phyloP scores from a whole-genome alignment of 2,113 vertebrate genomes.

The Rhineura floridana region DNA sequence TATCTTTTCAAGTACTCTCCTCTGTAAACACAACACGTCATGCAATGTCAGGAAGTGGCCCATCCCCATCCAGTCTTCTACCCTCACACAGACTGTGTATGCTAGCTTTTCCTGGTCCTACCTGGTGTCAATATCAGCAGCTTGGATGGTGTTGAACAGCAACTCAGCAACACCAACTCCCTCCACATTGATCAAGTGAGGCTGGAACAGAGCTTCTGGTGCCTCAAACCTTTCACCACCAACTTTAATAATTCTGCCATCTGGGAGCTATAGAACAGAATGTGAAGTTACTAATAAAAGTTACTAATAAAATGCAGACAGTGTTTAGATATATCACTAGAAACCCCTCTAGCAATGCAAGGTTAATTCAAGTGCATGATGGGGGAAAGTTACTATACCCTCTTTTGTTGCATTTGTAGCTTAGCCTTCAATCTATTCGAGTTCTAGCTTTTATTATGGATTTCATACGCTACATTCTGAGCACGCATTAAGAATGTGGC shows the following conservation, averaged over 20 bases:
- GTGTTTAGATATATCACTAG: background rate
- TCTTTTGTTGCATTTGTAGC: background rate
- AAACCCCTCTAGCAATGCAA: background rate
- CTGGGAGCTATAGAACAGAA: conserved; percentile 86
- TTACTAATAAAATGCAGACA: background rate
- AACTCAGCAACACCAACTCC: conserved; percentile 96
- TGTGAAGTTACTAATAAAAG: background rate
- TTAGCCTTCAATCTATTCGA: background rate
- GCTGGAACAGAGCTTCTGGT: conserved; percentile 97
- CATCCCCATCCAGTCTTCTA: background rate
- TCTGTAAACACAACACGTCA: background rate
- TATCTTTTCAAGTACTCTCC: background rate
- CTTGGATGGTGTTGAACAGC: conserved; percentile 98
- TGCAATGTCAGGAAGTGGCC: background rate
- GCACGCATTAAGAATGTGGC: background rate
- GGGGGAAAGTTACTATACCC: background rate
- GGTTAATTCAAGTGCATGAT: background rate
- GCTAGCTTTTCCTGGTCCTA: conserved; percentile 51
- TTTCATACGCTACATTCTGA: background rate
- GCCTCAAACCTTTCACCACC: conserved; percentile 98
- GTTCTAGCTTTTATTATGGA: background rate
- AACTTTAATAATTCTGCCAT: conserved; percentile 97
- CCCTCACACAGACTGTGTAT: background rate
- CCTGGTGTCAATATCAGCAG: conserved; percentile 98
- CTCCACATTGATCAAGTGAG: conserved; percentile 98